These are phyloP conservation scores for Etheostoma perlongum DNA, from an alignment of 2,797 vertebrate genomes.

Conservation along the genomic window DNA sequence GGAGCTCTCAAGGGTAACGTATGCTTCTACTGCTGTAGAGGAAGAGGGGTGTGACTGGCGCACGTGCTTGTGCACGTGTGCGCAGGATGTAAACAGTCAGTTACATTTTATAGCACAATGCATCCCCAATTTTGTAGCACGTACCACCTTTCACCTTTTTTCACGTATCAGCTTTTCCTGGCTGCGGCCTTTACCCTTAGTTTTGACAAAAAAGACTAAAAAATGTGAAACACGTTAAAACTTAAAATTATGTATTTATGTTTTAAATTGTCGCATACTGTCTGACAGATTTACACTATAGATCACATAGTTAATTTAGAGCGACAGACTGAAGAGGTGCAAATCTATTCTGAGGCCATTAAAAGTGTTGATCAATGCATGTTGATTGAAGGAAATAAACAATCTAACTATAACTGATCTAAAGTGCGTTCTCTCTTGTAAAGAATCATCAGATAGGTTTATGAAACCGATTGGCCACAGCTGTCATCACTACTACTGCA, in stretches of 20 bases:
- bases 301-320: not conserved
- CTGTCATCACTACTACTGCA: not conserved
- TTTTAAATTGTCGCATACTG: too few species aligned
- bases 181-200: not conserved
- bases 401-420: not conserved
- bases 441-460: too few species aligned
- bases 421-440: not conserved
- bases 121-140: conserved; percentile 15
- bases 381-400: not conserved
- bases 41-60: too few species aligned
- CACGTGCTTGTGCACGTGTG: too few species aligned
- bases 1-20: too few species aligned
- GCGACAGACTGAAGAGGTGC: not conserved
- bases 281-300: too few species aligned
- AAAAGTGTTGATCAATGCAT: not conserved
- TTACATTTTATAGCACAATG: conserved; percentile 27
- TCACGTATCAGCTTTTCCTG: conserved; percentile 31
- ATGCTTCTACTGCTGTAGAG: too few species aligned
- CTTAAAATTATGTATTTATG: too few species aligned
- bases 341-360: not conserved
- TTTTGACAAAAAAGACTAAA: too few species aligned
- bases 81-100: too few species aligned
- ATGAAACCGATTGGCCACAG: too few species aligned
- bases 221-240: too few species aligned
- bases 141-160: conserved; percentile 16